Evolutionary conservation across 2,113 vertebrate species (phyloP), one percentile per base, ranked within the genome.

Genomic region (Thunnus maccoyii): DNA sequence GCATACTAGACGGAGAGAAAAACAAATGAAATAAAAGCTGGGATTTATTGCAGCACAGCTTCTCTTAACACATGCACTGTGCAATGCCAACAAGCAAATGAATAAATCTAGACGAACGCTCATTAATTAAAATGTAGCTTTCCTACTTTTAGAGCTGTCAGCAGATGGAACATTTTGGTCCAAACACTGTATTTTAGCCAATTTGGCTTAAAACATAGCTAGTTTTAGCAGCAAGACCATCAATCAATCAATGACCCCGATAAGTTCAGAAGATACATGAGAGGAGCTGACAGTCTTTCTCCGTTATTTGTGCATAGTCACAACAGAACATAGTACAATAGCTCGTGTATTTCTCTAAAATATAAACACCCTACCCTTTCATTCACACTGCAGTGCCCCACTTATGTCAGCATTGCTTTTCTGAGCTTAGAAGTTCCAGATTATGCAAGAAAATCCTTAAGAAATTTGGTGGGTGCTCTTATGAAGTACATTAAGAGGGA

Each of bases 61-160:
- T 72, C 75, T 82, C 68, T 71, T 51, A 70, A 63, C 82, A 88
- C 82, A 82, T 58, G 71, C 64, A n/a, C 30, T 11, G 36, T 66
- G 70, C 56, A 72, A 22, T 69, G 84, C 82, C 87, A 88, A 68
- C 32, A 50, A 81, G 76, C 54, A 55, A 55, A 83, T 56, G 68
- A 78, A 84, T 78, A 89, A 83, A 85, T 87, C 80, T 76, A 61
- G 69, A 64, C 58, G 36, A 82, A 84, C 72, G 77, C 86, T 83
- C 27, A 13, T 72, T 88, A 87, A 91, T 85, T 89, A 82, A 88
- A 89, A 78, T 67, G 50, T 77, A 74, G 62, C 83, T 88, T 73
- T 72, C 16, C 52, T 12, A 51, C 71, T 83, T 84, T 82, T 54
- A 30, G 76, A 74, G 78, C 30, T 54, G 70, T 86, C 62, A 64